Percentiles rank a stretch among this genome's conserved stretches.
Evolutionary conservation across 2,888 invertebrate genomes (phyloP).

Genomic region (Mesoligia furuncula): DNA sequence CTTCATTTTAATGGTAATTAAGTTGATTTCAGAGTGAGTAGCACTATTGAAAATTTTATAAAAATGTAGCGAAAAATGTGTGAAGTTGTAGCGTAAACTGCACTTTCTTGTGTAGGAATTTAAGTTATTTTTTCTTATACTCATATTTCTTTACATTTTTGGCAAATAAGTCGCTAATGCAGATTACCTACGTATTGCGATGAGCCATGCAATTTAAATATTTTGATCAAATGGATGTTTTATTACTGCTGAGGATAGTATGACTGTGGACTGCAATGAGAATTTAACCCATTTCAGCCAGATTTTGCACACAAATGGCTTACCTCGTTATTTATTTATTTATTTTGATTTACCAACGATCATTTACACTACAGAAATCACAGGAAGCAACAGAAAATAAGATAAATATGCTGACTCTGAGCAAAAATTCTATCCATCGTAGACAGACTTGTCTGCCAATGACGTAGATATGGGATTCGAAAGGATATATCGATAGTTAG

Average conservation of each 20-base stretch:
- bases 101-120: no score
- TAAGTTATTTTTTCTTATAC: no score
- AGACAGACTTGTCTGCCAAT: not conserved
- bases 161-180: no score
- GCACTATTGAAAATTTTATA: no score
- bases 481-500: not conserved
- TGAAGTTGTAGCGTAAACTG: no score
- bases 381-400: not conserved
- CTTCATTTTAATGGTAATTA: no score
- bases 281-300: not conserved
- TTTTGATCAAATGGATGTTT: no score
- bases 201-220: not conserved
- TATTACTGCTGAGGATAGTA: not conserved
- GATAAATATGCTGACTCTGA: not conserved
- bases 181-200: not conserved
- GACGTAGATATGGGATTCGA: not conserved
- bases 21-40: no score
- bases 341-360: not conserved
- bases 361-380: not conserved
- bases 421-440: not conserved
- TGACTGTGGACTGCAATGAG: not conserved
- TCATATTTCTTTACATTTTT: no score
- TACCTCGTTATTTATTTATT: not conserved
- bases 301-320: not conserved
- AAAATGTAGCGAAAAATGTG: no score